phyloP scores from a whole-genome alignment of 2,113 vertebrate species.

The Dolichallabes microphthalmus region DNA sequence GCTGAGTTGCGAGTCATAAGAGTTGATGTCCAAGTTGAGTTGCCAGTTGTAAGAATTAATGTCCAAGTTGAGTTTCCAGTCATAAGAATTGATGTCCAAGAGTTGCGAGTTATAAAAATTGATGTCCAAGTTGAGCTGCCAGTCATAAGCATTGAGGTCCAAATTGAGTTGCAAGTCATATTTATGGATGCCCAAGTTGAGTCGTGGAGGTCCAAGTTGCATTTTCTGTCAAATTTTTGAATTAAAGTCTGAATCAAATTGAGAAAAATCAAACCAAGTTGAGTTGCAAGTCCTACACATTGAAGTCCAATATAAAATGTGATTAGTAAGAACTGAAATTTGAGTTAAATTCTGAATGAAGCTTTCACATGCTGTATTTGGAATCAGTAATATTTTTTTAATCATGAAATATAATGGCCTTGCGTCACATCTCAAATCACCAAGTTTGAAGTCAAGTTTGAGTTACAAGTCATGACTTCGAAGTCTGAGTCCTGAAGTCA shows the following conservation, averaged over 20 bases:
- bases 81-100: not conserved
- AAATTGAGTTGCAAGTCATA: not conserved
- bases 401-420: not conserved
- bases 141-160: not conserved
- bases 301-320: not conserved
- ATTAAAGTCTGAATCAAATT: not conserved
- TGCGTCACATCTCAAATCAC: not conserved
- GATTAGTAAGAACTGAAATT: not conserved
- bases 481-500: not conserved
- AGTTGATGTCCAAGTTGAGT: not conserved
- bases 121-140: not conserved
- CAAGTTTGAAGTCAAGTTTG: not conserved
- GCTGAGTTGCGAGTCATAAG: not conserved
- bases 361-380: not conserved
- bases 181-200: not conserved
- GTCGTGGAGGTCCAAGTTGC: not conserved
- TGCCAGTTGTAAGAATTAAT: not conserved
- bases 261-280: not conserved
- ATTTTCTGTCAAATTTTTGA: too few relatives aligned
- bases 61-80: not conserved
- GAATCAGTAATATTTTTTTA: not conserved
- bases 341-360: not conserved
- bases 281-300: not conserved
- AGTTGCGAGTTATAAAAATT: not conserved
- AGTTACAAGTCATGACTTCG: not conserved